phyloP scores from a whole-genome alignment of 2,797 vertebrate genomes.

The Hippopotamyrus pictus region DNA sequence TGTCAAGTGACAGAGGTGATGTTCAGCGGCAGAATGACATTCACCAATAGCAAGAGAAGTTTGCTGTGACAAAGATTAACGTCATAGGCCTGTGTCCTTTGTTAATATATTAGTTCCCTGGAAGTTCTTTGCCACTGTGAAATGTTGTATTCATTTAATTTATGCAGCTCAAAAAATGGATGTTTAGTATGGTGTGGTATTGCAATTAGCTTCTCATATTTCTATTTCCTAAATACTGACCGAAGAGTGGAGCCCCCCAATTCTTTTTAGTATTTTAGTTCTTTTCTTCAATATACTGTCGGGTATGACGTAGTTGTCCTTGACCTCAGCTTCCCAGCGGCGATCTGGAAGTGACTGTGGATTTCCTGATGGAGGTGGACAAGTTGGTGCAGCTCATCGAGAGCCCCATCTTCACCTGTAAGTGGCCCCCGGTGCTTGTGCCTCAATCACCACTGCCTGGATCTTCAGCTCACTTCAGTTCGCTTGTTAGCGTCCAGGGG shows the following conservation, averaged over 20 bases:
- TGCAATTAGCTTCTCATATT: not conserved
- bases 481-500: not conserved
- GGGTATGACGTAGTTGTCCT: conserved; percentile 40
- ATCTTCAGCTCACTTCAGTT: not conserved
- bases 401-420: conserved; percentile 95
- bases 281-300: not conserved
- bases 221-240: not conserved
- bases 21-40: not conserved
- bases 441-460: not conserved
- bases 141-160: not conserved
- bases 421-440: conserved; percentile 35
- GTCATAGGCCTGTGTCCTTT: not conserved
- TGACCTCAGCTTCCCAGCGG: conserved; percentile 61
- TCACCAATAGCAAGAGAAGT: not conserved
- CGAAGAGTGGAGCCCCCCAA: not conserved
- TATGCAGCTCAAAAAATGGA: not conserved
- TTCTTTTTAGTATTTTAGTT: not conserved
- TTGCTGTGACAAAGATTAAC: not conserved
- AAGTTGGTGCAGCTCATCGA: conserved; percentile 96
- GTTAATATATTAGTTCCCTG: not conserved
- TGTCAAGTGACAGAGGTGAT: not conserved
- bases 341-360: conserved; percentile 92
- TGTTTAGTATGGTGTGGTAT: not conserved
- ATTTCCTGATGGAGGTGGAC: conserved; percentile 96
- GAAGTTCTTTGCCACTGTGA: not conserved